Evolutionary conservation across 2,113 vertebrate genomes (phyloP).

Genomic region (Syngnathoides biaculeatus): DNA sequence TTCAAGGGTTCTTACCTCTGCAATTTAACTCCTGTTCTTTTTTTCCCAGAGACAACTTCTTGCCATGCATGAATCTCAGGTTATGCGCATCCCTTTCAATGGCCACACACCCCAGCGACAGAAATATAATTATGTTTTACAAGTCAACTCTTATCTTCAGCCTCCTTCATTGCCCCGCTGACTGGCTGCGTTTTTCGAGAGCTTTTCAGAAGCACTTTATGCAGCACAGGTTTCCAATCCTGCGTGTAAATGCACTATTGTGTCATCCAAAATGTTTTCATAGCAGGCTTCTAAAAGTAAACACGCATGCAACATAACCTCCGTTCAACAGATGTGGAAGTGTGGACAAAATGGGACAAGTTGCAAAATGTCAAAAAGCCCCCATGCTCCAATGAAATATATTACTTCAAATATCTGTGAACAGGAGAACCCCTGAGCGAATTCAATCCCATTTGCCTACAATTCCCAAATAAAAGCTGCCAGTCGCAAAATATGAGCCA

Average conservation of each 20-base stretch:
- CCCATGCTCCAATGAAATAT: conserved; percentile 17
- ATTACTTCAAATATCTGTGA: conserved; percentile 4
- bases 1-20: conserved; percentile 65
- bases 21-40: conserved; percentile 54
- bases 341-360: conserved; percentile 9
- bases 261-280: conserved; percentile 58
- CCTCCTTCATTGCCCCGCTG: conserved; percentile 57
- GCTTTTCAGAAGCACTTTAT: conserved; percentile 65
- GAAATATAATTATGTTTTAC: conserved; percentile 77
- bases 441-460: conserved; percentile 1
- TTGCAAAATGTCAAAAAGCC: conserved; percentile 30
- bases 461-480: not conserved
- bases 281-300: conserved; percentile 36
- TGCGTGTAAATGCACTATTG: conserved; percentile 58
- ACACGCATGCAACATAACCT: conserved; percentile 31
- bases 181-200: conserved; percentile 55
- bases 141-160: conserved; percentile 71
- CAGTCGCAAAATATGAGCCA: not conserved
- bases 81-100: conserved; percentile 72
- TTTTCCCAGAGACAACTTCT: conserved; percentile 49
- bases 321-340: conserved; percentile 5
- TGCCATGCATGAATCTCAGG: conserved; percentile 72
- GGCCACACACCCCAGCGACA: conserved; percentile 42
- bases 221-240: conserved; percentile 52
- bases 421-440: conserved; percentile 1